Base-by-base conservation (phyloP, 2,113 vertebrate species). In the Semicossyphus pulcher region DNA sequence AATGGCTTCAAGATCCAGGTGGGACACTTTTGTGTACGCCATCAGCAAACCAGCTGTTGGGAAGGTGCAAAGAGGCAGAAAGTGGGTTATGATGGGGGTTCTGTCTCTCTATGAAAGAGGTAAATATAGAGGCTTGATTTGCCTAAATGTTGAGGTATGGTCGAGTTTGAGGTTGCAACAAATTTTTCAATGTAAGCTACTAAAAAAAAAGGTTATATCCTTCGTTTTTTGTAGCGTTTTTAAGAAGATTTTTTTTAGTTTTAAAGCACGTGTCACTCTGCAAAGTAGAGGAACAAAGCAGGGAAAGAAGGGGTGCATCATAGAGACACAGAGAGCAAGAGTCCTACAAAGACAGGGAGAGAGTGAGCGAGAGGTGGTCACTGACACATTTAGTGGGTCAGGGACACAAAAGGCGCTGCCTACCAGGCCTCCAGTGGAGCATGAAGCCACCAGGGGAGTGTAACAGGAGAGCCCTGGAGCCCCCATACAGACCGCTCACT, bases 371-470 rank as follows among this genome's bases (percentile, higher is more conserved):
- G 81, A 88, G 76, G 77, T 88, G 82, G 85, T 61, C 84, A 89
- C 88, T 80, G 90, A 87, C 87, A 90, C 88, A 91, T 94, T 92
- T 89, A 88, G 86, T 92, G 88, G 92, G 92, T 92, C 93, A 90
- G 81, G 64, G 80, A 93, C 88, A 93, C 93, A 94, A 94, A 93
- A 91, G 91, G 74, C 75, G 36, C 72, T 90, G 90, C 81, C 88
- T 91, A 89, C 90, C 92, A 92, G 91, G 84, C 80, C 80, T 94
- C 90, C 90, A 92, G 78, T 91, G 86, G 88, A 92, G 90, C 92
- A 89, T 93, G 90, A 93, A 91, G 85, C 80, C 84, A 86, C 84
- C 80, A 80, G 83, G 76, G 84, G 77, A 85, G 83, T 89, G 92
- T 86, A 93, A 93, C 87, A 77, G 86, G 89, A 92, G 90, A 91